phyloP scores from a whole-genome alignment of 2,113 vertebrate genomes.

The Gnathonemus longibarbis region DNA sequence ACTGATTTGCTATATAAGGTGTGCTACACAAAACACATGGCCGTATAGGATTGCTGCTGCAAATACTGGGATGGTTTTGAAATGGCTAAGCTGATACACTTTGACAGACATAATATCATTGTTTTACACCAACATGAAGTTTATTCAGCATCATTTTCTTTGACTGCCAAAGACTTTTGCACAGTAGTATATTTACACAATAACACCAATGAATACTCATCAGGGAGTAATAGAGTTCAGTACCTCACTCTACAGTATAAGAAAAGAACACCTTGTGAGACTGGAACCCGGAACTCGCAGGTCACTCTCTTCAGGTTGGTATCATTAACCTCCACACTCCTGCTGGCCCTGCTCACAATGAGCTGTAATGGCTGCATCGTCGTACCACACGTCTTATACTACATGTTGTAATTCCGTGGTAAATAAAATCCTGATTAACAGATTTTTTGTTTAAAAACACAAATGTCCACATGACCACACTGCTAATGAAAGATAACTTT shows the following conservation, averaged over 20 bases:
- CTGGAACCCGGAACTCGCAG: background rate
- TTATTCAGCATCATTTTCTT: background rate
- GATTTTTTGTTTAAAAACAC: background rate
- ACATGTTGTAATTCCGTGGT: background rate
- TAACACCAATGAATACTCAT: background rate
- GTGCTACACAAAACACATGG: background rate
- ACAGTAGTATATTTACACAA: background rate
- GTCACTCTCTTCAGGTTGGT: background rate
- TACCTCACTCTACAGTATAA: background rate
- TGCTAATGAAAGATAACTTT: slow-evolving; percentile 24
- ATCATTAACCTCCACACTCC: background rate
- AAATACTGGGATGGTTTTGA: background rate
- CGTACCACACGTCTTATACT: background rate
- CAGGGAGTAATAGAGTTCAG: background rate
- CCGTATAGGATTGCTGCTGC: background rate
- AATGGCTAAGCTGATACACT: background rate
- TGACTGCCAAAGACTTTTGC: background rate
- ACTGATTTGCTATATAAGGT: too few species aligned
- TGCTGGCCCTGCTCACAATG: background rate
- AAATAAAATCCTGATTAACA: slow-evolving; percentile 7
- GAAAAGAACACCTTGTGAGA: background rate
- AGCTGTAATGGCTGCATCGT: background rate
- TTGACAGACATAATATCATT: background rate
- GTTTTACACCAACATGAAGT: background rate
- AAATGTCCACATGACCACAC: slow-evolving; percentile 18